Evolutionary conservation across 2,888 invertebrate genomes (phyloP).

Genomic region (Steinernema hermaphroditum): DNA sequence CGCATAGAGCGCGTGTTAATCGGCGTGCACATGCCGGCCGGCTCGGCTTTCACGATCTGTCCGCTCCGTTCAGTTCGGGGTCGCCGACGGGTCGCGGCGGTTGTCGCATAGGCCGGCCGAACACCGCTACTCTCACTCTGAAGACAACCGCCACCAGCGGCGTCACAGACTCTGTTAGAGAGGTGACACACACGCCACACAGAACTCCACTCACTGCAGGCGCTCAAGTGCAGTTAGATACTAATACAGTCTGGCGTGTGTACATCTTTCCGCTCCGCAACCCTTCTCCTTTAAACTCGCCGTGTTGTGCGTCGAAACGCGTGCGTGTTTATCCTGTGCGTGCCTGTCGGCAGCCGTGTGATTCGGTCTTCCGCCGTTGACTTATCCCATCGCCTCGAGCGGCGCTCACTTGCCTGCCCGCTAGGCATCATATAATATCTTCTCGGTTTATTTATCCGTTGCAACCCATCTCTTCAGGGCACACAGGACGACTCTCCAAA

Average conservation of each 20-base stretch:
- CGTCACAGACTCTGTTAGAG: neutral
- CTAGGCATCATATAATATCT: conserved; percentile 23
- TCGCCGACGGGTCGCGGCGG: neutral
- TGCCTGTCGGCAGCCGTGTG: conserved; percentile 1
- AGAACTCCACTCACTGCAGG: neutral
- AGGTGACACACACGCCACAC: conserved; percentile 18
- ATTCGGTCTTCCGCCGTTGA: conserved; percentile 5
- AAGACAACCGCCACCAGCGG: conserved; percentile 4
- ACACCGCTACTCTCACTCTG: conserved; percentile 13
- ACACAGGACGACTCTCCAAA: neutral
- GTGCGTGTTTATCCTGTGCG: conserved; percentile 13
- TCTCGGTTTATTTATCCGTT: conserved; percentile 16
- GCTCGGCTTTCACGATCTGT: neutral
- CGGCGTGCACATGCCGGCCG: neutral
- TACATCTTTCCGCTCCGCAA: neutral
- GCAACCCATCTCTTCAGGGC: neutral
- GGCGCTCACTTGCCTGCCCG: conserved; percentile 17
- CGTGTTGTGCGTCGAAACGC: neutral
- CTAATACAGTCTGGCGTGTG: conserved; percentile 23
- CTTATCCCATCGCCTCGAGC: neutral
- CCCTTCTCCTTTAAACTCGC: neutral
- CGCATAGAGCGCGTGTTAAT: neutral
- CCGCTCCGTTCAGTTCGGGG: conserved; percentile 7
- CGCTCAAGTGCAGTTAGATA: conserved; percentile 23
- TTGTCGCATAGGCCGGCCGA: neutral